Base-by-base conservation (phyloP, 2,113 vertebrate genomes). In the Puntigrus tetrazona region DNA sequence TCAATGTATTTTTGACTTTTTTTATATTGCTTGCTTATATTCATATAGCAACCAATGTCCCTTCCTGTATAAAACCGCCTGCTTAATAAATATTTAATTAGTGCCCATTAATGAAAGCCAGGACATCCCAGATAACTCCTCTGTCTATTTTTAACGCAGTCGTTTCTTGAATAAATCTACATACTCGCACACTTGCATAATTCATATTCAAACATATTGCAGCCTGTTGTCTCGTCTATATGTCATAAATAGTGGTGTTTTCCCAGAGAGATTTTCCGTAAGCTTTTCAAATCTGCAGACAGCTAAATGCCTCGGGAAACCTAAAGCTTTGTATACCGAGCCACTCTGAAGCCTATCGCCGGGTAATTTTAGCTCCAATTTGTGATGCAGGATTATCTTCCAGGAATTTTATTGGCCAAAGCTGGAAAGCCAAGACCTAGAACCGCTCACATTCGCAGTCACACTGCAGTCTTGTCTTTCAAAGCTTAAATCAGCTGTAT, bases 331-430 rank as follows among this genome's bases (percentile, higher is more conserved):
- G 36, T 38, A 47, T 73, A 47, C 75, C 9, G 20, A 85, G 69
- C 25, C 52, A 76, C 70, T 77, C 69, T 25, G 45, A 52, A 72
- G 67, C 43, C 63, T 43, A 27, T 38, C n/a, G 41, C 55, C 31
- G 76, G 29, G 50, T 73, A 63, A 85, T 70, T 78, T 31, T 70
- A 78, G 72, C 82, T 77, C 20, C 52, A 45, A 77, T 75, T 81
- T 70, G 79, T 81, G 45, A 84, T 69, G 59, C 83, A 55, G 74
- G 43, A 78, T 84, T 69, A 78, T 65, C 61, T 55, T 70, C 63
- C 63, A 70, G 20, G 63, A 70, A 47, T 81, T 81, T 38, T 55
- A 69, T 52, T 70, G 43, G 63, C 20, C 55, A 16, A 14, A 79
- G 55, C 29, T 81, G 31, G 29, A 55, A 69, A 80, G 55, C 78